These are phyloP conservation scores for Brachionus angularis DNA, from an alignment of 1,140 invertebrate genomes.

Conservation along the genomic window DNA sequence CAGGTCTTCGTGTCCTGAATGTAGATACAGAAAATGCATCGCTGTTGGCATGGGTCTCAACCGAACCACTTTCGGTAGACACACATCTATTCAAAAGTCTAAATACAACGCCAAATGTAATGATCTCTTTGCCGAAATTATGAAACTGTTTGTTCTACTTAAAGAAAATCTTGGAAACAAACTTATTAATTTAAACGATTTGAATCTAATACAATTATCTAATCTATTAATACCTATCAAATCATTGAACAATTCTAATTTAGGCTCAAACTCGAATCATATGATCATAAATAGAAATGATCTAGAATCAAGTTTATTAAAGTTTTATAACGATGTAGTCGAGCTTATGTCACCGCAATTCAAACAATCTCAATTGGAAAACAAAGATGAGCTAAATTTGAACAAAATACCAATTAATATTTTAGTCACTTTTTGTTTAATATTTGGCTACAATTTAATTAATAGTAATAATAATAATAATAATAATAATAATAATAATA, in stretches of 20 bases:
- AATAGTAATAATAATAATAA: too few species aligned
- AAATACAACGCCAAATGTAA: constrained; percentile 39
- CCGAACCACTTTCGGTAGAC: constrained; percentile 27
- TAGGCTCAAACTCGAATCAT: neutral
- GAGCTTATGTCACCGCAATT: constrained; percentile 28
- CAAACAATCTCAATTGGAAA: too few species aligned
- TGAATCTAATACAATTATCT: neutral
- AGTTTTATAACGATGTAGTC: constrained; percentile 30
- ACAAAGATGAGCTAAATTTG: neutral
- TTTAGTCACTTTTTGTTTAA: constrained; percentile 32
- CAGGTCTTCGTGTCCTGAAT: constrained; percentile 80
- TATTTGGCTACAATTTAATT: constrained; percentile 38
- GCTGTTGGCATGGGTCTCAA: constrained; percentile 86
- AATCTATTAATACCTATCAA: constrained; percentile 12
- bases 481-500: neutral
- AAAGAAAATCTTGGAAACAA: constrained; percentile 22
- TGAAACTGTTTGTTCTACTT: constrained; percentile 19
- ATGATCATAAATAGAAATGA: constrained; percentile 18
- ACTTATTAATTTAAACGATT: constrained; percentile 2
- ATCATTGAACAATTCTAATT: neutral
- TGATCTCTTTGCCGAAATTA: constrained; percentile 38
- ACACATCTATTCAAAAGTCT: constrained; percentile 35
- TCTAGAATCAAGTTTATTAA: constrained; percentile 11
- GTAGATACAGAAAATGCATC: constrained; percentile 97
- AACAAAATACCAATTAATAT: constrained; percentile 20